Evolutionary conservation across 2,888 invertebrate species (phyloP).

Genomic region (Drosophila engyochracea): DNA sequence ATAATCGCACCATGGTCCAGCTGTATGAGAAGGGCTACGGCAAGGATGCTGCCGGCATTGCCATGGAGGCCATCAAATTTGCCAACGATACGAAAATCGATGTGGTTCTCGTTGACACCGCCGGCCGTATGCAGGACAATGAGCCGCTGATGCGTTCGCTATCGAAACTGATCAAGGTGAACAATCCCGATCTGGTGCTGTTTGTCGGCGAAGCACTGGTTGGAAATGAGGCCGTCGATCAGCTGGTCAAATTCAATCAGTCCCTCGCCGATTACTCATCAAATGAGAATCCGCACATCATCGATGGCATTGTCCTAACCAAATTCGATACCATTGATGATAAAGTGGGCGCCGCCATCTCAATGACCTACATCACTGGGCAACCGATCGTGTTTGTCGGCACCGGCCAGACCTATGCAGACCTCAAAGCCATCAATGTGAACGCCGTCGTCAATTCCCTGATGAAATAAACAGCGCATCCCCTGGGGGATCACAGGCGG

Average conservation of each 20-base stretch:
- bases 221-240: conserved; percentile 99
- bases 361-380: conserved; percentile 99
- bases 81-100: conserved; percentile 94
- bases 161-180: conserved; percentile 98
- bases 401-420: conserved; percentile 99
- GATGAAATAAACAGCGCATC: conserved; percentile 90
- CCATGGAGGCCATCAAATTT: conserved; percentile 97
- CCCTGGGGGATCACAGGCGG: not conserved
- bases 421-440: conserved; percentile 97
- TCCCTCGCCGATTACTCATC: conserved; percentile 96
- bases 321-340: conserved; percentile 99
- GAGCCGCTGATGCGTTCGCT: conserved; percentile 99
- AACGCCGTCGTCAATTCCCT: conserved; percentile 98
- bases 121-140: conserved; percentile 99
- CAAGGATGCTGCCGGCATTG: conserved; percentile 99
- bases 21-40: conserved; percentile 99
- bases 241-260: conserved; percentile 99
- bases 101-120: conserved; percentile 98
- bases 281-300: conserved; percentile 93
- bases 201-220: conserved; percentile 99
- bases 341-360: conserved; percentile 99
- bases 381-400: conserved; percentile 98
- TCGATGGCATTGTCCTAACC: conserved; percentile 99
- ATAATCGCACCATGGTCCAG: conserved; percentile 93
- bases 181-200: conserved; percentile 98